phyloP scores from a whole-genome alignment of 2,888 invertebrate species.

The Hyppa rectilinea region DNA sequence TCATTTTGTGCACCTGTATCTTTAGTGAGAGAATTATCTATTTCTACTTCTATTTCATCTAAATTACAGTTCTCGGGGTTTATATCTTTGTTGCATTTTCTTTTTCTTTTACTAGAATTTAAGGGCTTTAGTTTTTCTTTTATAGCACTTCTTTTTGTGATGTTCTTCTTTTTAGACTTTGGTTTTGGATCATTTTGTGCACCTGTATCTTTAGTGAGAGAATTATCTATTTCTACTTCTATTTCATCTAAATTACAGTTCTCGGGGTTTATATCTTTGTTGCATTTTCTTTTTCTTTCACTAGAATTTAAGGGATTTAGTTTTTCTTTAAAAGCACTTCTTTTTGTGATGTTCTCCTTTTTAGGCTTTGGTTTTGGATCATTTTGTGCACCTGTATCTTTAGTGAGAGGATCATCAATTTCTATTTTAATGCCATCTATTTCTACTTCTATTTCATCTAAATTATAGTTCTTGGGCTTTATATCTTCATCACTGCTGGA shows the following conservation, averaged over 20 bases:
- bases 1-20: too few relatives aligned
- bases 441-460: constrained; percentile 18
- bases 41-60: too few relatives aligned
- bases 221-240: constrained; percentile 19
- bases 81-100: too few relatives aligned
- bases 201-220: too few relatives aligned
- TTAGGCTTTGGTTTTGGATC: background rate
- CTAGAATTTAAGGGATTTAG: background rate
- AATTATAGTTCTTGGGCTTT: background rate
- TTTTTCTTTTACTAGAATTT: too few relatives aligned
- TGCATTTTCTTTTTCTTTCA: background rate
- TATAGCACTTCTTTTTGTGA: too few relatives aligned
- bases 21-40: too few relatives aligned
- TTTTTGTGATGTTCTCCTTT: background rate
- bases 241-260: constrained; percentile 9
- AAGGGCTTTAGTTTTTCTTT: too few relatives aligned
- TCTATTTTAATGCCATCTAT: background rate
- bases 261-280: background rate
- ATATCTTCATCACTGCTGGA: constrained; percentile 16
- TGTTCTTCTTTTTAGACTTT: too few relatives aligned
- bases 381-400: background rate
- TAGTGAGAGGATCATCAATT: constrained; percentile 13
- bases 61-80: too few relatives aligned
- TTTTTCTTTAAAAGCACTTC: background rate
- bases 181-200: too few relatives aligned